phyloP scores from a whole-genome alignment of 2,113 vertebrate genomes.

The Sprattus sprattus region DNA sequence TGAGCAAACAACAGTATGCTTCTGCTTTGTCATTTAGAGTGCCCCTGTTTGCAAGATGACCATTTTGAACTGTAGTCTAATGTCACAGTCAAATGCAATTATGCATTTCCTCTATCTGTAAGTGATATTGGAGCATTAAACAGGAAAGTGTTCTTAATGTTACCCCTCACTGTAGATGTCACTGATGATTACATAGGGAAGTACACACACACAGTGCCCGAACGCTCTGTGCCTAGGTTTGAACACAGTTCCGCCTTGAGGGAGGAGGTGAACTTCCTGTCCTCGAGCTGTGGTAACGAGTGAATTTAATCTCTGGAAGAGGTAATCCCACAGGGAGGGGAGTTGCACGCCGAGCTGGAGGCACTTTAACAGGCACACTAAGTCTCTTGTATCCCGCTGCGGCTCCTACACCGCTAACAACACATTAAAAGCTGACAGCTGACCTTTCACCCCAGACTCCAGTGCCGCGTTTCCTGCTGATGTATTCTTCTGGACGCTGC shows the following conservation, averaged over 20 bases:
- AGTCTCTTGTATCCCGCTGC: conserved; percentile 48
- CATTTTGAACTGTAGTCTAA: not conserved
- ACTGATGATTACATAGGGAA: not conserved
- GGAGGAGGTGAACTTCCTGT: conserved; percentile 46
- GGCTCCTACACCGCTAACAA: conserved; percentile 43
- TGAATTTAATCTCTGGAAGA: conserved; percentile 52
- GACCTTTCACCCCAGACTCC: conserved; percentile 49
- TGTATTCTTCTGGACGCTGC: conserved; percentile 45
- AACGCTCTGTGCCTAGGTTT: not conserved
- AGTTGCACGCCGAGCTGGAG: conserved; percentile 17
- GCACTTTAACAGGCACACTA: conserved; percentile 46
- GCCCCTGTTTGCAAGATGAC: not conserved
- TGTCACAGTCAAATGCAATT: not conserved
- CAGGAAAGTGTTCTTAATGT: not conserved
- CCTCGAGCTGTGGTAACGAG: conserved; percentile 40
- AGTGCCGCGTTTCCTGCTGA: conserved; percentile 25
- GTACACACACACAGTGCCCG: not conserved
- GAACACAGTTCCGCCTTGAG: conserved; percentile 10
- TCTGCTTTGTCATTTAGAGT: not conserved
- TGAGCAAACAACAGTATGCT: not conserved
- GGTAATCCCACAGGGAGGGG: conserved; percentile 46
- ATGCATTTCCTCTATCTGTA: not conserved
- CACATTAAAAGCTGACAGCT: conserved; percentile 51
- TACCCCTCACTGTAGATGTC: not conserved
- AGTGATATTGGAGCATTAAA: not conserved